phyloP scores from a whole-genome alignment of 2,797 vertebrate genomes.

The Oophaga sylvatica region DNA sequence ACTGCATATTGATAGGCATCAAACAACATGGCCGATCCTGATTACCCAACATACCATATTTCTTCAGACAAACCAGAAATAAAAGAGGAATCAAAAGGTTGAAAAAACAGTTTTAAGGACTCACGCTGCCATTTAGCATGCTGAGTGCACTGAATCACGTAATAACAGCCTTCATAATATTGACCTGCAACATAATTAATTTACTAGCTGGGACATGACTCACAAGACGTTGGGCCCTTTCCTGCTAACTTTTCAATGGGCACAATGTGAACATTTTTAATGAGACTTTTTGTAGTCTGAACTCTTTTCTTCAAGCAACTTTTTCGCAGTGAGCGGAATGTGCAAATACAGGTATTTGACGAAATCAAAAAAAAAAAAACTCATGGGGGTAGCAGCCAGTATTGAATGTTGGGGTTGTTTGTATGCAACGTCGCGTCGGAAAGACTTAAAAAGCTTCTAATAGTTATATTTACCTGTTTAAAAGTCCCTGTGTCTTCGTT shows the following conservation, averaged over 20 bases:
- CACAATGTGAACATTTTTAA: slow-evolving; percentile 52
- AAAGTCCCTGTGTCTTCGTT: neutral
- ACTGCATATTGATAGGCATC: neutral
- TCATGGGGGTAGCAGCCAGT: neutral
- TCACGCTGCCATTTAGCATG: slow-evolving; percentile 37
- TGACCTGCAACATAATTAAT: slow-evolving; percentile 56
- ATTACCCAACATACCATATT: slow-evolving; percentile 18
- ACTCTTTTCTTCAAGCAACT: slow-evolving; percentile 36
- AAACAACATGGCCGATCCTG: neutral
- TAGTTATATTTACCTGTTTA: slow-evolving; percentile 24
- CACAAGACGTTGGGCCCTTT: slow-evolving; percentile 15
- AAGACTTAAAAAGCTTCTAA: slow-evolving; percentile 4
- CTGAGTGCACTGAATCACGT: slow-evolving; percentile 47
- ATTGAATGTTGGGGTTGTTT: neutral
- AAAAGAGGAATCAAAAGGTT: slow-evolving; percentile 5
- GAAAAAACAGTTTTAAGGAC: slow-evolving; percentile 46
- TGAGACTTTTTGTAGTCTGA: slow-evolving; percentile 21
- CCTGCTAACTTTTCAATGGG: slow-evolving; percentile 16
- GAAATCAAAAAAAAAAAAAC: neutral
- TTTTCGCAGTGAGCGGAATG: slow-evolving; percentile 16
- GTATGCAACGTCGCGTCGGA: neutral
- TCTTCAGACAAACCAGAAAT: slow-evolving; percentile 25
- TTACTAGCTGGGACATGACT: slow-evolving; percentile 25
- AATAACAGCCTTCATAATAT: slow-evolving; percentile 55
- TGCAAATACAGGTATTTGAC: slow-evolving; percentile 12